Evolutionary conservation across 2,797 vertebrate species (phyloP).

Genomic region (Chloroceryle amazona): DNA sequence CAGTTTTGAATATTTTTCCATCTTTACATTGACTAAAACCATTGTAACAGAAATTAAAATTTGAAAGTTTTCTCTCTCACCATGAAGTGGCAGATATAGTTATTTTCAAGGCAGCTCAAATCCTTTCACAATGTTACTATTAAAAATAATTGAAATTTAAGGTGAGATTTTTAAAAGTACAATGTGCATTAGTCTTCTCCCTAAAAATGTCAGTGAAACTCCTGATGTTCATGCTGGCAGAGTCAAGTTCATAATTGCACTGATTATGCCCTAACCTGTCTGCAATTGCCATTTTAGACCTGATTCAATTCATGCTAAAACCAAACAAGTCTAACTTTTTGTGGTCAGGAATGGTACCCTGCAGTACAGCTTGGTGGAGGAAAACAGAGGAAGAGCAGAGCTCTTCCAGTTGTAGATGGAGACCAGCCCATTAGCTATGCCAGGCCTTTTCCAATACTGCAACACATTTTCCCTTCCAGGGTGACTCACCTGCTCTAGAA

Average conservation of each 20-base stretch:
- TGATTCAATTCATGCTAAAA: not conserved
- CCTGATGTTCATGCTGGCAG: not conserved
- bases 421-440: not conserved
- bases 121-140: not conserved
- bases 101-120: not conserved
- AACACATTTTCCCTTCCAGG: not conserved
- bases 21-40: not conserved
- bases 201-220: not conserved
- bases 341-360: not conserved
- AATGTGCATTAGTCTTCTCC: not conserved
- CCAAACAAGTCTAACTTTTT: not conserved
- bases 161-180: not conserved
- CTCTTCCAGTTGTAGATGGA: not conserved
- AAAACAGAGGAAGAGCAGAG: not conserved
- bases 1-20: not conserved
- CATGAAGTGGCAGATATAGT: not conserved
- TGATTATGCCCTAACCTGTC: not conserved
- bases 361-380: not conserved
- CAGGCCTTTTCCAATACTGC: not conserved
- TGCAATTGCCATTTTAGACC: not conserved
- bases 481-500: constrained; percentile 42
- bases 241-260: not conserved
- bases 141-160: not conserved
- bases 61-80: not conserved
- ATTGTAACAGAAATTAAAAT: not conserved